Base-by-base conservation (phyloP, 1,140 invertebrate genomes). In the Drosophila ogumai region DNA sequence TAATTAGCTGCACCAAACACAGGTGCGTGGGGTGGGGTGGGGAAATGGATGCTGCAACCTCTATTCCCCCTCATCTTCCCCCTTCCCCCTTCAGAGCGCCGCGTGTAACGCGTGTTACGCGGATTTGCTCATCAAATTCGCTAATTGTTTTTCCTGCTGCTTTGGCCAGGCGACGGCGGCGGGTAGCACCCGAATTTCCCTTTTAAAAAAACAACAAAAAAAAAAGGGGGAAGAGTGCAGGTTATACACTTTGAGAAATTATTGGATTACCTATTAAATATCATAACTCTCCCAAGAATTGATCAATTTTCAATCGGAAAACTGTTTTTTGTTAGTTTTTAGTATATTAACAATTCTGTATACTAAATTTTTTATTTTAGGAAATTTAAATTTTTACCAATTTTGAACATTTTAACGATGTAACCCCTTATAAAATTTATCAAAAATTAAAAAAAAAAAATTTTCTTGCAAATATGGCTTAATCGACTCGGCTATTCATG, bases 61-160 rank as follows among this genome's bases (percentile, higher is more conserved):
- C 43, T 38, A 55, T 55, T 54, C 25, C 13, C 43, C 31, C 28
- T 50, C n/a, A 13, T 9, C 36, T 25, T 28, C n/a, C 52, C n/a
- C n/a, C n/a, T n/a, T 25, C 7, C 40, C 43, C 38, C 25, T 6
- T 46, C 19, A 12, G 34, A 41, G 28, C 57, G 44, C 41, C 49
- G 52, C 41, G 60, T 76, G 79, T 63, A 31, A 54, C 61, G 64
- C 55, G 75, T 84, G 80, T 73, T 84, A 84, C 81, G 41, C 64
- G 85, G 85, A 88, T 88, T 88, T 88, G 74, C 78, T 68, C 81
- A 88, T 88, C 85, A 88, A 88, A 88, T 88, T 88, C 81, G 85
- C 85, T 88, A 88, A 90, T 90, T 90, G 85, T 90, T 90, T 90
- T 90, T 28, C 25, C 25, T 90, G 75, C 78, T 90, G 86, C 78